phyloP scores from a whole-genome alignment of 2,113 vertebrate genomes.

The Dinomys branickii region DNA sequence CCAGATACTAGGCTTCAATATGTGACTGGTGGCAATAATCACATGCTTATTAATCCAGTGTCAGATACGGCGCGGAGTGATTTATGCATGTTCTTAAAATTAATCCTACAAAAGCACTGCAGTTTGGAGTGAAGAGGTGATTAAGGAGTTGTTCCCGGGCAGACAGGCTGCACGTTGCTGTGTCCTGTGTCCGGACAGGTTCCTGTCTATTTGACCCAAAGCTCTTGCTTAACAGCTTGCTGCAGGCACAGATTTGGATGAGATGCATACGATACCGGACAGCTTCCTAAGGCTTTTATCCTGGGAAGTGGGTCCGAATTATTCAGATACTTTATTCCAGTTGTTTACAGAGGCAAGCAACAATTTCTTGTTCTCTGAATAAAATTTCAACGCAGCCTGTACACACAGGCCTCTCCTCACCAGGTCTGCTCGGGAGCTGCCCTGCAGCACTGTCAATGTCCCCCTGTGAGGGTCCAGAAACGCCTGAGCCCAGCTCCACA shows the following conservation, averaged over 20 bases:
- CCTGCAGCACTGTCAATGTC: neutral
- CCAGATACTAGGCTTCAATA: neutral
- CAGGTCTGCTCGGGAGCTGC: neutral
- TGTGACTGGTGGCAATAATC: neutral
- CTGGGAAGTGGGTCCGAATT: neutral
- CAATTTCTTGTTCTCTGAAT: neutral
- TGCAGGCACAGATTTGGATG: neutral
- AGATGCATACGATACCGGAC: neutral
- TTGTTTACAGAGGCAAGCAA: neutral
- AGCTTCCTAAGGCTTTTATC: neutral
- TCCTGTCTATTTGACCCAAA: neutral
- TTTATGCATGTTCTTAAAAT: neutral
- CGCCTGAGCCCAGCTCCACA: neutral
- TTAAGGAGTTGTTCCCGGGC: neutral
- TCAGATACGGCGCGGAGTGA: neutral
- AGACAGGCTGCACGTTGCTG: neutral
- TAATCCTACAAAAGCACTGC: neutral
- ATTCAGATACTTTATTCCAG: neutral
- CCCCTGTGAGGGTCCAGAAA: neutral
- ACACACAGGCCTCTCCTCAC: neutral
- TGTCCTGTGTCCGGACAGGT: neutral
- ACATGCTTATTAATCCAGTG: neutral
- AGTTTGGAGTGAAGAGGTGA: neutral
- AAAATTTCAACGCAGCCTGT: neutral
- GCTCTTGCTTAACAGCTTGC: neutral